Percentiles rank a stretch among this genome's conserved stretches.
Conservation (phyloP, 1,140 invertebrate genomes). For the Patella vulgata region DNA sequence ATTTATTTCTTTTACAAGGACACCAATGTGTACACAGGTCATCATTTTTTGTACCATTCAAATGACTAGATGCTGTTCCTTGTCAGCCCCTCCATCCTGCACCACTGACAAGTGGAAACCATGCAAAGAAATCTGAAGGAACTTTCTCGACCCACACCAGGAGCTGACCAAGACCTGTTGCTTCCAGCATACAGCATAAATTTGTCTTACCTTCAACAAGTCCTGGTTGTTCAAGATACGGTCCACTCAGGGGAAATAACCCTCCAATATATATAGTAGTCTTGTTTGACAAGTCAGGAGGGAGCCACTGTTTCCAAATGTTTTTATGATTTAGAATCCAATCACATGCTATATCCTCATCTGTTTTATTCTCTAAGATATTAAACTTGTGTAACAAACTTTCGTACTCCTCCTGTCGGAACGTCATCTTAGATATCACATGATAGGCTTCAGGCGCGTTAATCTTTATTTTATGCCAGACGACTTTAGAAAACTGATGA, state of each 20-base stretch:
- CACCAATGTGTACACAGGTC: no score
- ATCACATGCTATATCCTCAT: slow-evolving; percentile 73
- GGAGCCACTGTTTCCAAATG: slow-evolving; percentile 72
- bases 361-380: slow-evolving; percentile 23
- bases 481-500: slow-evolving; percentile 74
- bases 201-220: slow-evolving; percentile 72
- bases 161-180: no score
- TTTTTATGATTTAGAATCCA: slow-evolving; percentile 74
- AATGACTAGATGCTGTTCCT: no score
- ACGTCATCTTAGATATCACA: slow-evolving; percentile 71
- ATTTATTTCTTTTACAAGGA: no score
- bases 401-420: slow-evolving; percentile 70
- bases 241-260: slow-evolving; percentile 78
- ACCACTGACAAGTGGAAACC: no score
- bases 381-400: slow-evolving; percentile 65
- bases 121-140: no score
- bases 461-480: slow-evolving; percentile 71
- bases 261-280: slow-evolving; percentile 75
- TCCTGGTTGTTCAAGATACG: slow-evolving; percentile 72
- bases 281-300: slow-evolving; percentile 68
- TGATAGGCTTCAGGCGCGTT: slow-evolving; percentile 60
- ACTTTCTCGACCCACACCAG: no score
- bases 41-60: no score
- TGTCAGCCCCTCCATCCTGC: no score
- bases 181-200: no score